These are phyloP conservation scores for Setipinna tenuifilis DNA, from an alignment of 2,797 vertebrate species.

Conservation along the genomic window DNA sequence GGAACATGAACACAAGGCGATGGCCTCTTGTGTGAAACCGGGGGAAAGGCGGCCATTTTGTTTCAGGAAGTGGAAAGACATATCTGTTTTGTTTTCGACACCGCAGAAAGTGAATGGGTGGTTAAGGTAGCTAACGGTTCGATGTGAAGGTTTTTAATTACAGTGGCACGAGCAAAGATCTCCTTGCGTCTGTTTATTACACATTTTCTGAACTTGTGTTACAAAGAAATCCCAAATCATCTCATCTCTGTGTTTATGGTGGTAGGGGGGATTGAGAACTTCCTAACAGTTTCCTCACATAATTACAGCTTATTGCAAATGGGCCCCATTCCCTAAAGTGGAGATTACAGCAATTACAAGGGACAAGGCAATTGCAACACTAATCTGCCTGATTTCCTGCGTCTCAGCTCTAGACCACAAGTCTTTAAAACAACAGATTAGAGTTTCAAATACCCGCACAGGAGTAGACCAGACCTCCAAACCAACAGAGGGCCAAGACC, in stretches of 20 bases:
- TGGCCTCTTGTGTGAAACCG: not conserved
- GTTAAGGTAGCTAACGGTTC: not conserved
- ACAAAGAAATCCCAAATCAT: too few species aligned
- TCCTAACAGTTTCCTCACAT: not conserved
- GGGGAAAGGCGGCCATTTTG: not conserved
- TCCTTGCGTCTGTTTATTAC: not conserved
- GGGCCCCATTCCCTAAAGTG: not conserved
- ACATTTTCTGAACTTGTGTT: not conserved
- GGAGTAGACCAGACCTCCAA: not conserved
- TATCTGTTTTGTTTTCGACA: not conserved
- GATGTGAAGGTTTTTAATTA: not conserved
- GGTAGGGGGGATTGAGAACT: not conserved
- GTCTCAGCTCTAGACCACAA: not conserved
- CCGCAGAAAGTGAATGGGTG: constrained; percentile 10
- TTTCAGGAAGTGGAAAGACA: not conserved
- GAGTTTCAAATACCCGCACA: not conserved
- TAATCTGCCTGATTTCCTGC: not conserved
- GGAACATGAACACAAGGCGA: not conserved
- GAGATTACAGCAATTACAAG: not conserved
- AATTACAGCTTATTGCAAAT: not conserved
- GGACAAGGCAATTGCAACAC: not conserved
- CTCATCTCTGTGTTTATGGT: too few species aligned
- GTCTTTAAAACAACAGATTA: not conserved
- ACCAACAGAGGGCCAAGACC: not conserved
- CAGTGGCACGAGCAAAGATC: not conserved